phyloP scores from a whole-genome alignment of 1,140 invertebrate genomes.

The Bradynema listronoti region DNA sequence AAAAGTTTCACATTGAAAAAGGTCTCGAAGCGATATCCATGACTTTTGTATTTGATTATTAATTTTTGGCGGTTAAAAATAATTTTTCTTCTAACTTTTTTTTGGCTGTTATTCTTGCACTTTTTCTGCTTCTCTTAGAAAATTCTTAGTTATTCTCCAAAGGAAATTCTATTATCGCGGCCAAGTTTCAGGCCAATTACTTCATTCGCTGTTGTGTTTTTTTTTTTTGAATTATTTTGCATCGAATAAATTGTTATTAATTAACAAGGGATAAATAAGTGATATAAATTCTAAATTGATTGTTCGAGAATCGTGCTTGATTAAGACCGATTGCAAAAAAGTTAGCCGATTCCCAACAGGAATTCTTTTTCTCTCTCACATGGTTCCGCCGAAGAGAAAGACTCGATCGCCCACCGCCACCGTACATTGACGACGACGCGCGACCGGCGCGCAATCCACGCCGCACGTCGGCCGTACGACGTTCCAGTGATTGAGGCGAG shows the following conservation, averaged over 20 bases:
- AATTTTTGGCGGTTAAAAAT: too few relatives aligned
- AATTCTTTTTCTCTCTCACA: slow-evolving; percentile 54
- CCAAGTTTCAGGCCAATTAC: too few relatives aligned
- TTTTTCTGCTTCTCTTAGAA: too few relatives aligned
- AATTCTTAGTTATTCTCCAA: too few relatives aligned
- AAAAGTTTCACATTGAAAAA: too few relatives aligned
- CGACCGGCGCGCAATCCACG: slow-evolving; percentile 63
- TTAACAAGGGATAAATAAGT: neutral
- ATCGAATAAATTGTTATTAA: neutral
- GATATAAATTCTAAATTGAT: neutral
- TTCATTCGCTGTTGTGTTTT: too few relatives aligned
- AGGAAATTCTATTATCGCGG: too few relatives aligned
- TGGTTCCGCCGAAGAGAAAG: slow-evolving; percentile 78
- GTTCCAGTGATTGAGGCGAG: slow-evolving; percentile 41
- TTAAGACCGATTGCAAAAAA: neutral
- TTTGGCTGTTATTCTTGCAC: too few relatives aligned
- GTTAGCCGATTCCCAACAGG: too few relatives aligned
- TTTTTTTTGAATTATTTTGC: neutral
- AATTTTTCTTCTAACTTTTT: too few relatives aligned
- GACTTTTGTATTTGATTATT: too few relatives aligned
- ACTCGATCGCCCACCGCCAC: slow-evolving; percentile 68
- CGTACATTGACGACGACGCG: slow-evolving; percentile 72
- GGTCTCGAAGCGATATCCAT: too few relatives aligned
- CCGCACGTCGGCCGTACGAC: slow-evolving; percentile 34
- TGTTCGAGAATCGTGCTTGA: neutral